Evolutionary conservation across 1,140 invertebrate species (phyloP), one percentile per base, ranked within the genome.

Genomic region (Drosophila sp.): DNA sequence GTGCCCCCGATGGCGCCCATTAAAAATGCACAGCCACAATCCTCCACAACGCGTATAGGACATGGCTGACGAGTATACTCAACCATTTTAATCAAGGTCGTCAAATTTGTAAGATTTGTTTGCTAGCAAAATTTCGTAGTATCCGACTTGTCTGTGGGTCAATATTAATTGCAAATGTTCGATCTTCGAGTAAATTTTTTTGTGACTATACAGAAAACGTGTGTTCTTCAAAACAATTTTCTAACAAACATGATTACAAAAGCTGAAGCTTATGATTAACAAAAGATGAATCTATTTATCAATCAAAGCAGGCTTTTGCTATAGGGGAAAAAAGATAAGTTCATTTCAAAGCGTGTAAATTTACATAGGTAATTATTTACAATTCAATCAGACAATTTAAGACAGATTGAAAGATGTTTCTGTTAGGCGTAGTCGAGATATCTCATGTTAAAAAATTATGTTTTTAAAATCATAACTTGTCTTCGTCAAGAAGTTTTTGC

Each of bases 11-110:
- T 70, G 27, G 66, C 63, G 36, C 83, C 83, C 84, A 89, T 89
- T 63, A 89, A 56, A 32, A 89, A 89, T 25, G 84, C 84, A 46
- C 83, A 89, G 9, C 83, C 83, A 27, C 79, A 83, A 53, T 89
- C 83, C 70, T 89, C 83, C 5, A 89, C 79, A 43, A 89, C 79
- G 29, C 83, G 64, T 29, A 89, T 78, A 6, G 83, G 83, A 64
- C 83, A 89, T 38, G 83, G 83, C 32, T 89, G 79, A 18, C 83
- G 83, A 48, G 66, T 83, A 43, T 89, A 89, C 40, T 89, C 83
- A 66, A 89, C 80, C 34, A 64, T 76, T 62, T 36, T 34, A 7
- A 1, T 65, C 34, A 25, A 34, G 25, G 46, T 16, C 25, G 29
- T 29, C 51, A 53, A 62, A 69, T 64, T 54, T 59, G 13, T 54